phyloP scores from a whole-genome alignment of 1,140 invertebrate genomes.

The Carposina sasakii region DNA sequence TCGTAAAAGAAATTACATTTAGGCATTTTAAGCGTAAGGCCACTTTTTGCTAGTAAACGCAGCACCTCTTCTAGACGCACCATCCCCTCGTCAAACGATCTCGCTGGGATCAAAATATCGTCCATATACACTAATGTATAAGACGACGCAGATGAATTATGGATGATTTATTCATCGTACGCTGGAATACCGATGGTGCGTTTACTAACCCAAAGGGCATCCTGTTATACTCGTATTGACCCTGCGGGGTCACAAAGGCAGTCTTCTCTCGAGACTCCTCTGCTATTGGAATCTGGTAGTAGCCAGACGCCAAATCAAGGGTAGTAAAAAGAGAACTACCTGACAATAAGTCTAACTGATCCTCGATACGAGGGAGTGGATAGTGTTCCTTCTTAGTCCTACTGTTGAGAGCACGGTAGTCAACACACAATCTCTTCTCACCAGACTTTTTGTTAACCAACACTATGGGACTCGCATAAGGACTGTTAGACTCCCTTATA shows the following conservation, averaged over 20 bases:
- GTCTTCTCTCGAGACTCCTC: background rate
- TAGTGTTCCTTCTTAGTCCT: conserved; percentile 17
- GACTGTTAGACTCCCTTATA: conserved; percentile 14
- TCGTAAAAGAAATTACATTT: conserved; percentile 36
- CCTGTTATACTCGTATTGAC: background rate
- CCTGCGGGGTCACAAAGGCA: background rate
- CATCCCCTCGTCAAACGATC: conserved; percentile 23
- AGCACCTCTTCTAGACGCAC: conserved; percentile 26
- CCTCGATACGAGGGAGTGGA: conserved; percentile 35
- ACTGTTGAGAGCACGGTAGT: conserved; percentile 22
- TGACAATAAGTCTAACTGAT: conserved; percentile 41
- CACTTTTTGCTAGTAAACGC: conserved; percentile 16
- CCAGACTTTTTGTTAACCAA: conserved; percentile 20
- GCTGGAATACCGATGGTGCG: conserved; percentile 2
- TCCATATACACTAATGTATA: conserved; percentile 25
- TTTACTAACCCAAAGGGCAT: conserved; percentile 5
- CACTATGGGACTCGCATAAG: conserved; percentile 16
- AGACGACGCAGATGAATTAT: conserved; percentile 1
- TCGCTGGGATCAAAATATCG: conserved; percentile 26
- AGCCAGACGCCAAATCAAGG: background rate
- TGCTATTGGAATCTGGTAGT: background rate
- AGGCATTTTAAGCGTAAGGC: conserved; percentile 29
- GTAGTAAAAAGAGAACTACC: conserved; percentile 15
- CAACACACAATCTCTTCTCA: conserved; percentile 17
- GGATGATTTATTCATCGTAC: conserved; percentile 6